Conservation (phyloP, 2,113 vertebrate species). For the Ivindomyrus marchei region DNA sequence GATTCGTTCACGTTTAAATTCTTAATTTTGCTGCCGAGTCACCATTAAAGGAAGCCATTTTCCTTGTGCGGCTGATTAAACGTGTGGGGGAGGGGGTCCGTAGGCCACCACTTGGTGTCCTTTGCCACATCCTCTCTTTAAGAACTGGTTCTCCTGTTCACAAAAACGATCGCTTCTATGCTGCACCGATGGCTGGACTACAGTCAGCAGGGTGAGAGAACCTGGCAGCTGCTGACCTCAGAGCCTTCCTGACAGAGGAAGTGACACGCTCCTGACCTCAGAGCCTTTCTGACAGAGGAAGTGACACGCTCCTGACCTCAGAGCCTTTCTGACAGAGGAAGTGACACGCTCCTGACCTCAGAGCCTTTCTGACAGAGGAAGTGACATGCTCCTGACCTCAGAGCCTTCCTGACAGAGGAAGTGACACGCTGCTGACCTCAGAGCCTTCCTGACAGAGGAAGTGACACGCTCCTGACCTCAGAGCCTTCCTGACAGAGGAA, state of each 20-base stretch:
- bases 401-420: too few species aligned
- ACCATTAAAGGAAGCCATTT: neutral
- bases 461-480: neutral
- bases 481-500: neutral
- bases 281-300: neutral
- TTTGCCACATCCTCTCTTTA: neutral
- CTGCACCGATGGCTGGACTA: neutral
- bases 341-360: neutral
- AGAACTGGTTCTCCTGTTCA: too few species aligned
- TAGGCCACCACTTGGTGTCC: neutral
- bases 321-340: too few species aligned
- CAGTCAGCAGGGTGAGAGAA: neutral
- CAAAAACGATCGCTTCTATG: neutral
- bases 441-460: too few species aligned
- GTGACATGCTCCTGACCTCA: neutral
- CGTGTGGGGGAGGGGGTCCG: neutral
- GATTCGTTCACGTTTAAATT: constrained; percentile 13
- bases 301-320: neutral
- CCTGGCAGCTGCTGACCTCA: neutral
- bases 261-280: neutral
- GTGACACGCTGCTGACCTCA: neutral
- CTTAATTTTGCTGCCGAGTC: constrained; percentile 9
- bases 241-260: neutral
- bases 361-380: neutral
- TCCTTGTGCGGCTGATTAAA: neutral